Base-by-base conservation (phyloP, 2,797 vertebrate genomes). In the Schizothorax lantsangensis region DNA sequence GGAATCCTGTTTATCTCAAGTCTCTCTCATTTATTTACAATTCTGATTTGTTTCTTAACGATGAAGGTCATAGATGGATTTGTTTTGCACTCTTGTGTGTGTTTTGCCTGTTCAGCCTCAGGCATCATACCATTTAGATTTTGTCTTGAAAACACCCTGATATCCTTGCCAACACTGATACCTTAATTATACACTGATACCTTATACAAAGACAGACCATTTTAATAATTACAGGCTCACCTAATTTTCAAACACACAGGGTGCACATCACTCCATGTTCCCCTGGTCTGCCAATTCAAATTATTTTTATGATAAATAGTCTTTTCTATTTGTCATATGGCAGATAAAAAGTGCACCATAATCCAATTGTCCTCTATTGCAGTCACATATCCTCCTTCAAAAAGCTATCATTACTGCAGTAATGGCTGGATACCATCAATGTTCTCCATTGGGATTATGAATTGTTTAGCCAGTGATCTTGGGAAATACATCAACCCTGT, bases 121-220 rank as follows among this genome's bases (percentile, higher is more conserved):
- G 40, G 87, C 92, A 93, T 89, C 57, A 49, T 73, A 81, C 86
- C 79, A 86, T 87, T 72, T 40, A 88, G 72, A 66, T 26, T 88
- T 85, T 90, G 23, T 40, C 33, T 77, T 78, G 68, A 88, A 86
- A 82, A 73, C 26, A 72, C 71, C 68, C 49, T 30, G 43, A 69
- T 68, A 36, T 45, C 12, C 57, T 62, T 81, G 84, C 88, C 84
- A 88, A 71, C 40, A 33, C 68, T 62, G 71, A 87, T 69, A 88
- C 57, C 78, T 78, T 79, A 43, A 43, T 43, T 43, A 43, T 43
- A 71, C 49, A 30, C 68, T 62, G 71, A 85, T 69, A 88, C 47
- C 79, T 78, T 79, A 45, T 11, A 45, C 2, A 45, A 45, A 45
- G 2, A 45, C 30, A 78, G 80, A 71, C 52, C 52, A 83, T 86